A percentile compares a stretch with the other conserved stretches of the same genome.
phyloP scores from a whole-genome alignment of 2,113 vertebrate species.

The Galbula dea region DNA sequence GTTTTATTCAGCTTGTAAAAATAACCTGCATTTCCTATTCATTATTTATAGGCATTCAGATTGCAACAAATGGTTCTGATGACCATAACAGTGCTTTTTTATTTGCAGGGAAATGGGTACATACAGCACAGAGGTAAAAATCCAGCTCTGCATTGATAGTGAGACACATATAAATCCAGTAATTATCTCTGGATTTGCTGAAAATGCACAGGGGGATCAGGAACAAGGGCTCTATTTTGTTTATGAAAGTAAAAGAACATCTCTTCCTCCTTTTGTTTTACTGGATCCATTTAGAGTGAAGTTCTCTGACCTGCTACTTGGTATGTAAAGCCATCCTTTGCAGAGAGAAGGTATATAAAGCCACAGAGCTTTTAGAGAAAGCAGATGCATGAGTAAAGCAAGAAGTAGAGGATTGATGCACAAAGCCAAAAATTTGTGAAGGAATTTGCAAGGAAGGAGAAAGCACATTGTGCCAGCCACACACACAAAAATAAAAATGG shows the following conservation, averaged over 20 bases:
- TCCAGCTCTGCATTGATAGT: neutral
- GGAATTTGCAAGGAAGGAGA: neutral
- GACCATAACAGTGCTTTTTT: neutral
- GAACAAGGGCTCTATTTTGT: neutral
- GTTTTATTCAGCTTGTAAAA: neutral
- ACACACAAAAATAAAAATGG: neutral
- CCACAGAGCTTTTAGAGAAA: neutral
- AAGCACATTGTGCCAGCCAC: neutral
- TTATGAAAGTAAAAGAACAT: neutral
- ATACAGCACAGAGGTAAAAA: neutral
- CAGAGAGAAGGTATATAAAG: neutral
- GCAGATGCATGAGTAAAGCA: neutral
- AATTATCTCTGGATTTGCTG: neutral
- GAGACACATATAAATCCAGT: neutral
- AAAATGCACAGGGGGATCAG: neutral
- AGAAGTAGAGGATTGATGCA: neutral
- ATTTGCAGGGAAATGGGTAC: neutral
- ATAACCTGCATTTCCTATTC: neutral
- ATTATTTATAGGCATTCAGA: neutral
- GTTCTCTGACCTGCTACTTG: neutral
- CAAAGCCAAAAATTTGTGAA: neutral
- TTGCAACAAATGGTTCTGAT: slow-evolving; percentile 7
- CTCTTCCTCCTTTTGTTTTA: neutral
- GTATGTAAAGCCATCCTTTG: neutral
- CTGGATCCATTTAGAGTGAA: neutral